Conservation (phyloP, 2,113 vertebrate genomes). For the Picathartes gymnocephalus region DNA sequence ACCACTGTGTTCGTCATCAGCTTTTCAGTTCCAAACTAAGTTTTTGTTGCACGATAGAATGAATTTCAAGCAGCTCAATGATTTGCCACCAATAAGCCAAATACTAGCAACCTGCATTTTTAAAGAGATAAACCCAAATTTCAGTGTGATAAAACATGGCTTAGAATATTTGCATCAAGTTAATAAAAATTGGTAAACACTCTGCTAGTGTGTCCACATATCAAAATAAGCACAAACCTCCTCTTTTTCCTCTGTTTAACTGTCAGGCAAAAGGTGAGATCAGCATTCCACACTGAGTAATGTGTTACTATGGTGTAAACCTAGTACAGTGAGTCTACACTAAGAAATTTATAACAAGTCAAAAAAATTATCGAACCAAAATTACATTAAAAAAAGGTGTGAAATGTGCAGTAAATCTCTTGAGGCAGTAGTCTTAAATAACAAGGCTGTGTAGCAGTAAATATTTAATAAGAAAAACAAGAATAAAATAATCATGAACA, state of each 20-base stretch:
- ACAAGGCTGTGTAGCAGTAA: neutral
- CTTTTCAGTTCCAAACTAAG: neutral
- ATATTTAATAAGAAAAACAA: neutral
- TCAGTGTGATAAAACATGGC: neutral
- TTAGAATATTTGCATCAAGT: neutral
- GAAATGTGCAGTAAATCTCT: neutral
- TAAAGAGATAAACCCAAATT: neutral
- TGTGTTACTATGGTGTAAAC: neutral
- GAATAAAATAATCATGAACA: neutral
- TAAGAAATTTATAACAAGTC: neutral
- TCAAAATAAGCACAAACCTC: neutral
- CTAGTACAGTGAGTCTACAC: neutral
- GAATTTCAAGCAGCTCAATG: neutral
- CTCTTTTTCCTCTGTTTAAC: neutral
- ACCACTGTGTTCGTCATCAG: fast-evolving
- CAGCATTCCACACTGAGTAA: neutral
- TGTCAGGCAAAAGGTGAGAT: neutral
- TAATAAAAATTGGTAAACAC: neutral
- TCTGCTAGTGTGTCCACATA: neutral
- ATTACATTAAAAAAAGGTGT: neutral
- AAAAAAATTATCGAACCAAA: neutral
- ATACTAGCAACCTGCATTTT: neutral
- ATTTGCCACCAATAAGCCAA: neutral
- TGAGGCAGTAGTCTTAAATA: neutral
- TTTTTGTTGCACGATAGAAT: neutral